phyloP scores from a whole-genome alignment of 2,113 vertebrate species.

The Marcusenius ussheri region DNA sequence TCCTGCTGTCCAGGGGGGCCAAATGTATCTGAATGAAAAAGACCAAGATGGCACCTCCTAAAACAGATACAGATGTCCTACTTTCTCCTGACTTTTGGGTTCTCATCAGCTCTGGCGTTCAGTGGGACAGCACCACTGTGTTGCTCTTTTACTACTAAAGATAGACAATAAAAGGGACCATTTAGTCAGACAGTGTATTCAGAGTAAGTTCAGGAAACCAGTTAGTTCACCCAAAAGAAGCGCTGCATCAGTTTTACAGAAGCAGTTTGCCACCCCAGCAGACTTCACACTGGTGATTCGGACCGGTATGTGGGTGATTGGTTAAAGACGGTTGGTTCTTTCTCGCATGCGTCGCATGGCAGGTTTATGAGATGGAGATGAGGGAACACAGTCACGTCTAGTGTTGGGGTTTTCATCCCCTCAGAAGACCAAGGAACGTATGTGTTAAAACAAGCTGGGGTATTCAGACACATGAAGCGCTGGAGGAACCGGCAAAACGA shows the following conservation, averaged over 20 bases:
- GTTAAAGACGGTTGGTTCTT: neutral
- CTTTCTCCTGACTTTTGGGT: neutral
- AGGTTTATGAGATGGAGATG: neutral
- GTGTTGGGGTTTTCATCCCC: too few relatives aligned
- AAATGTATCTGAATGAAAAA: neutral
- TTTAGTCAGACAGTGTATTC: neutral
- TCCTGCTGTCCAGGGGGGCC: neutral
- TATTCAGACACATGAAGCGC: neutral
- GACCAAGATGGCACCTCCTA: neutral
- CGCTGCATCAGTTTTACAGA: neutral
- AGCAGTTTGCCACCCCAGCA: neutral
- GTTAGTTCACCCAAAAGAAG: neutral
- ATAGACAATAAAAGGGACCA: neutral
- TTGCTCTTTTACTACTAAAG: neutral
- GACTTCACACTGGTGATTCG: neutral
- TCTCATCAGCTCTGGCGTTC: neutral
- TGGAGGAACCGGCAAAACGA: neutral
- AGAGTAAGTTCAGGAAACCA: neutral
- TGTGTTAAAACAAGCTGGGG: neutral
- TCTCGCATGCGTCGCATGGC: neutral
- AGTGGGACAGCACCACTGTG: neutral
- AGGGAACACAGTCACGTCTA: neutral
- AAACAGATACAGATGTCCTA: neutral
- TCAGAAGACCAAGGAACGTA: neutral
- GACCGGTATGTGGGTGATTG: neutral